Conservation (phyloP, 2,797 vertebrate genomes). For the Tangara arthus region DNA sequence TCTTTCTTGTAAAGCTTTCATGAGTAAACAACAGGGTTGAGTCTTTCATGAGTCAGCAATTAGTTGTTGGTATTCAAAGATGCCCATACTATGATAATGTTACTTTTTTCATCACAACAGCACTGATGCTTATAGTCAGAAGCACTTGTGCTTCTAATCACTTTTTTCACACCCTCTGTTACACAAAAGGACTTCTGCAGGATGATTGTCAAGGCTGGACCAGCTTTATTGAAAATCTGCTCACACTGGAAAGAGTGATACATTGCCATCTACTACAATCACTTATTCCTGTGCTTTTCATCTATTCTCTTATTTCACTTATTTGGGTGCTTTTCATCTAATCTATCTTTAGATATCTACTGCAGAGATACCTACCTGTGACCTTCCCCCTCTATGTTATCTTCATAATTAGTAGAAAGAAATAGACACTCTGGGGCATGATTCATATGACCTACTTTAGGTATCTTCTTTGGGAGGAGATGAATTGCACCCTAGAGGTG, state of each 20-base stretch:
- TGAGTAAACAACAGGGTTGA: background rate
- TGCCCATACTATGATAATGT: background rate
- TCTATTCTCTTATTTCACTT: background rate
- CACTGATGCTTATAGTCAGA: background rate
- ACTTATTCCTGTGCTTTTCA: background rate
- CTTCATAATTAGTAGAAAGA: slow-evolving; percentile 15
- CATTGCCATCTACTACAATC: background rate
- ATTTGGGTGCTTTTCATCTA: background rate
- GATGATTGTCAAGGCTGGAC: background rate
- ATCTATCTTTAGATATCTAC: background rate
- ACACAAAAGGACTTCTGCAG: background rate
- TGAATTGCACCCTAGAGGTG: slow-evolving; percentile 15
- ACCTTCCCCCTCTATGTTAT: background rate
- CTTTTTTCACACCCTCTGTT: background rate
- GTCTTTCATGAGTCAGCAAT: background rate
- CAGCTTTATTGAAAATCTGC: background rate
- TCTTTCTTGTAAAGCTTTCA: background rate
- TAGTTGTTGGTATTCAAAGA: background rate
- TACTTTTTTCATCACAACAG: background rate
- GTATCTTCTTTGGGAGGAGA: background rate
- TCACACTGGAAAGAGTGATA: background rate
- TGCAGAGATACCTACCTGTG: background rate
- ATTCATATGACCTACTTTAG: slow-evolving; percentile 38
- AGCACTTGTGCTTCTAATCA: background rate
- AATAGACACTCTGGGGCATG: background rate